A percentile compares a stretch with the other conserved stretches of the same genome.
Evolutionary conservation across 1,140 invertebrate species (phyloP).

Genomic region (Bombus breviceps): DNA sequence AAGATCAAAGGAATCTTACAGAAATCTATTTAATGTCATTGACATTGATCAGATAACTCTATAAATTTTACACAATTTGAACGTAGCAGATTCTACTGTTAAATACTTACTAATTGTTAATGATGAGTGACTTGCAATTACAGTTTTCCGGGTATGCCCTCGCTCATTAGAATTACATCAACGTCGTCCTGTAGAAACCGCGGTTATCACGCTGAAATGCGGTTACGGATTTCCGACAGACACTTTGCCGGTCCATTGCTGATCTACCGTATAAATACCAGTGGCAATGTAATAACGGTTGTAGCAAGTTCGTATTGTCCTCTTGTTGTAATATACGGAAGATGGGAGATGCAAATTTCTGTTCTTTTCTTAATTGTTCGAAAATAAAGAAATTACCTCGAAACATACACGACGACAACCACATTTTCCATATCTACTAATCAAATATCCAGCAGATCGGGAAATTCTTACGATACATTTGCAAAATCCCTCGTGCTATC

Average conservation of each 20-base stretch:
- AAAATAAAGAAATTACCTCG: too few relatives aligned
- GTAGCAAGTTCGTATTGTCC: too few relatives aligned
- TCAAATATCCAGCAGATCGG: too few relatives aligned
- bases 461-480: too few relatives aligned
- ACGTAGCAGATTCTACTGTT: not conserved
- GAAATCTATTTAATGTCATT: too few relatives aligned
- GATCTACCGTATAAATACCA: conserved; percentile 23
- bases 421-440: too few relatives aligned
- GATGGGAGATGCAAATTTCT: too few relatives aligned
- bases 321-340: too few relatives aligned
- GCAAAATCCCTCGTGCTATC: not conserved
- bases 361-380: too few relatives aligned
- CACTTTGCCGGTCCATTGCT: conserved; percentile 37
- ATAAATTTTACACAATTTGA: not conserved
- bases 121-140: conserved; percentile 59
- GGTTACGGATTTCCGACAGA: conserved; percentile 61
- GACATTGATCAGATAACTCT: not conserved
- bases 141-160: conserved; percentile 31
- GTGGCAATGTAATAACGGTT: too few relatives aligned
- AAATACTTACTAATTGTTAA: not conserved
- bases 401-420: too few relatives aligned
- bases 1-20: too few relatives aligned
- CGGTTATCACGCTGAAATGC: conserved; percentile 54
- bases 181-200: conserved; percentile 48
- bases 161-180: conserved; percentile 70